Evolutionary conservation across 1,140 invertebrate species (phyloP), one percentile per base, ranked within the genome.

Genomic region (Drosophila pseudoananassae): DNA sequence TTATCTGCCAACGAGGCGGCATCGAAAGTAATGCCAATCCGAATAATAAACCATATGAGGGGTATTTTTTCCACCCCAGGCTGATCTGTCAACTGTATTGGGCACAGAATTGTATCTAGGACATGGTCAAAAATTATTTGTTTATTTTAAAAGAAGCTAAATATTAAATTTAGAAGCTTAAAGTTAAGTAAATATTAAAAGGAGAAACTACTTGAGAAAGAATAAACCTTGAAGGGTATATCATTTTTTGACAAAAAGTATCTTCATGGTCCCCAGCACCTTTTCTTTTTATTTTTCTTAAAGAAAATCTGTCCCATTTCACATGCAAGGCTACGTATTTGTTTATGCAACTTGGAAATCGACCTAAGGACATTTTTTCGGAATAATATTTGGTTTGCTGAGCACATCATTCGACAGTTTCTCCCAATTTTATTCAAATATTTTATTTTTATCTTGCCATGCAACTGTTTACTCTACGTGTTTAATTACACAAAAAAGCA

Each of bases 21-120:
- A 33, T 72, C 55, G 51, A 76, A 79, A 79, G 65, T 78, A 78
- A 76, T 83, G 79, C 79, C 79, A 83, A 79, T 84, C 81, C 72
- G 70, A 79, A 84, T 83, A 84, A 84, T 84, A 84, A 71, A 76
- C 78, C 77, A 57, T 77, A 76, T 65, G 58, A 31, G 56, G 46
- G 58, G 27, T 23, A 55, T 65, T 49, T 52, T 36, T 10, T 36
- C 33, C 33, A 36, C 33, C 33, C 33, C 9, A 12, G 33, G 33
- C 33, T 4, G 33, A 36, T 36, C 33, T 36, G 33, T 36, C 33
- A 36, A 36, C 33, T 36, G 33, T 36, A 10, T 36, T 36, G 33
- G 33, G 10, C 4, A 12, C 12, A 12, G 33, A 3, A 3, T 12
- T n/a, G 33, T n/a, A 36, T 36, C 33, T 36, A n/a, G 33, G 33